Evolutionary conservation across 2,888 invertebrate genomes (phyloP), one percentile per base, ranked within the genome.

Genomic region (Magallana nippona): DNA sequence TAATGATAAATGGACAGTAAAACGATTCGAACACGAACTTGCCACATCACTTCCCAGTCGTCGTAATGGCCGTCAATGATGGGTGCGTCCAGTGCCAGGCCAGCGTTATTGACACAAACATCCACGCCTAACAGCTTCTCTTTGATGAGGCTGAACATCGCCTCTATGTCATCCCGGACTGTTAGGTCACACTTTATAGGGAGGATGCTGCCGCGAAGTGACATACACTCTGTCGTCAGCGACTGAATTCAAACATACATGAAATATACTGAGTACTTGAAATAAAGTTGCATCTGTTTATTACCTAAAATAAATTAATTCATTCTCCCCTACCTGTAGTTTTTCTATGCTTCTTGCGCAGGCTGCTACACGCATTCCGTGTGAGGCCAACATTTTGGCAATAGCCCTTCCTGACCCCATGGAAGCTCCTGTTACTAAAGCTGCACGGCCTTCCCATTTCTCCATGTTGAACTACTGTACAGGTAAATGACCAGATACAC

Each of bases 51-150:
- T 78, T 83, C 88, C 90, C 90, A 91, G 10, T 83, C 78, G 13
- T 86, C 87, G n/a, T 84, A 85, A 55, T 87, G 81, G 1, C 89
- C 89, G 22, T 84, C 84, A 27, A 94, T 91, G 5, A 95, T 89
- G n/a, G 92, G 92, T 0, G 90, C 88, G 55, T 90, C 92, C 62
- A 93, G 91, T 8, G 93, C 81, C 0, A 95, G 90, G 2, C 95
- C 96, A 10, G 96, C 96, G 89, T 95, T 96, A 89, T 96, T 96
- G 1, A 96, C 92, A 79, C 96, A 93, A 13, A 96, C 94, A 89
- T 95, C 95, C 63, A 95, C 93, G n/a, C 95, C 95, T 0, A 95
- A 96, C 87, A 85, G 85, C 44, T 83, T 84, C 1, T 94, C 92
- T 11, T 95, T 94, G 55, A 95, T 94, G 93, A 94, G 94, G 55